Evolutionary conservation across 2,113 vertebrate genomes (phyloP).

Genomic region (Pangasianodon hypophthalmus): DNA sequence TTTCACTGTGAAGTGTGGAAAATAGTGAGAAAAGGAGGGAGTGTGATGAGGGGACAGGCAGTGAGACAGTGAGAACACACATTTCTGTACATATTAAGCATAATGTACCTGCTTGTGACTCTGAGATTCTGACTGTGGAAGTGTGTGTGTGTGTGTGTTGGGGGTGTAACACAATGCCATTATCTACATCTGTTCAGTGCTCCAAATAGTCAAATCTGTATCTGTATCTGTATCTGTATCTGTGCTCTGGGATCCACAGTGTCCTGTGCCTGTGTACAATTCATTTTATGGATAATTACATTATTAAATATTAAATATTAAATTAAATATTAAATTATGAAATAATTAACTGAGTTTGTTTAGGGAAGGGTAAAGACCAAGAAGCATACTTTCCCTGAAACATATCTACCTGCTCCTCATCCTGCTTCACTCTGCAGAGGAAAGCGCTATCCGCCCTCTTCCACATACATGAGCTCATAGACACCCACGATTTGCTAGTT

Average conservation of each 20-base stretch:
- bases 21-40: constrained; percentile 1
- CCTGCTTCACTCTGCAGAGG: not conserved
- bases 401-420: not conserved
- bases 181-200: not conserved
- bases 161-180: not conserved
- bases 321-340: too few species aligned
- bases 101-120: not conserved
- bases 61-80: not conserved
- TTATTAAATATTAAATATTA: not conserved
- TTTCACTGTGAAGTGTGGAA: too few species aligned
- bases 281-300: not conserved
- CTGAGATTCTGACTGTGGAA: not conserved
- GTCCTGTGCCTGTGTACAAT: not conserved
- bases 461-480: not conserved
- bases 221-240: not conserved
- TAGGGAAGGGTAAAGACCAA: not conserved
- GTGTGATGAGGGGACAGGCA: not conserved
- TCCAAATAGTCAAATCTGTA: not conserved
- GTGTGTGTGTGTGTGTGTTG: not conserved
- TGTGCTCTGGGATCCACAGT: not conserved
- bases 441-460: not conserved
- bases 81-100: not conserved
- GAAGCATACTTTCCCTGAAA: not conserved
- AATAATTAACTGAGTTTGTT: not conserved
- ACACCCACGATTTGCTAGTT: not conserved